Base-by-base conservation (phyloP, 2,888 invertebrate genomes). In the Marasmarcha lunaedactyla region DNA sequence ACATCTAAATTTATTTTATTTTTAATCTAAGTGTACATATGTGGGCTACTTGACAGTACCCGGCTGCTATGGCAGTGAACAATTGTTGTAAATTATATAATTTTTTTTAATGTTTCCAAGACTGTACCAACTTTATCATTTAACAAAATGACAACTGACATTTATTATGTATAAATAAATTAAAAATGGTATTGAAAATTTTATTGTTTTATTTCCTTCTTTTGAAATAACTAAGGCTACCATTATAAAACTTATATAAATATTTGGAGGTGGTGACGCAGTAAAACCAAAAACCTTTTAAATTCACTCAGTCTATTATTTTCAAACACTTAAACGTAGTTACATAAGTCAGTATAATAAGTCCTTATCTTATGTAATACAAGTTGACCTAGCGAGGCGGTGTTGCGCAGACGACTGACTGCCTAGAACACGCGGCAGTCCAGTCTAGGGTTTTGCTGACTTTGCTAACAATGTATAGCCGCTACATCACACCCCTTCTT, bases 141-240 rank as follows among this genome's bases (percentile, higher is more conserved):
- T 71, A 66, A 73, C 69, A 63, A 66, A 20, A 62, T 57, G 54
- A 62, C 65, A 71, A 69, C 63, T 72, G 71, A 72, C 76, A 72
- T 73, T 76, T 76, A 78, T 66, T 78, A 78, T 79, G 77, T 77
- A 81, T 74, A 70, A 63, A 76, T 71, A 72, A 78, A 79, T 71
- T 77, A 72, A 76, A 20, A 76, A 71, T 57, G 64, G 65, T 72
- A 78, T 65, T 64, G 63, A 66, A 66, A 62, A 44, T 43, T 55
- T 37, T 50, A 51, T 51, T 58, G 64, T 77, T 76, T 77, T 51
- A 68, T 72, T 77, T 50, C 14, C 25, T 41, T 36, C 14, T 27
- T 41, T 36, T 30, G 26, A 20, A 20, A 20, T 20, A 20, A 20
- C n/a, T n/a, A n/a, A n/a, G n/a, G 13, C 27, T 37, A 37, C 9